These are phyloP conservation scores for Heterodera filipjevi DNA, from an alignment of 2,888 invertebrate species.

Conservation along the genomic window DNA sequence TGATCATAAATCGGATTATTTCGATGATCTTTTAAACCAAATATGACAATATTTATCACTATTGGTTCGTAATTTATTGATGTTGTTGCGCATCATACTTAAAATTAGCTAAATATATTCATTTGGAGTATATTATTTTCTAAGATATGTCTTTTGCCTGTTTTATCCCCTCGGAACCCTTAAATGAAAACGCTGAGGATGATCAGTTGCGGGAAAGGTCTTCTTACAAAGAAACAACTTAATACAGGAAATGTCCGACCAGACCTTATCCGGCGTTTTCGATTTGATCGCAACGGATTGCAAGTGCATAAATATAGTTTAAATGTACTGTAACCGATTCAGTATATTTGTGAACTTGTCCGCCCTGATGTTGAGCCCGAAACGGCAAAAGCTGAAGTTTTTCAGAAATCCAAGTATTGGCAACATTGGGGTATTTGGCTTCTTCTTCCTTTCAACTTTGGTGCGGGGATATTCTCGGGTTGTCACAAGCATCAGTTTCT, in stretches of 20 bases:
- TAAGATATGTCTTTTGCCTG: neutral
- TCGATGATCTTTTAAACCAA: too few relatives aligned
- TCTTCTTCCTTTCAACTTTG: conserved; percentile 10
- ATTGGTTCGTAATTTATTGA: too few relatives aligned
- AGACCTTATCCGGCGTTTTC: neutral
- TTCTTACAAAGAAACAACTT: neutral
- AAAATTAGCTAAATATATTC: too few relatives aligned
- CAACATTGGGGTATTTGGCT: conserved; percentile 10
- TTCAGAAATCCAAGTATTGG: neutral
- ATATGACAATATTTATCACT: too few relatives aligned
- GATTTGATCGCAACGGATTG: conserved; percentile 9
- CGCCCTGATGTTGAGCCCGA: neutral
- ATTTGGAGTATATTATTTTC: too few relatives aligned
- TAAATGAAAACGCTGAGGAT: neutral
- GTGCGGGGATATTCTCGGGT: conserved; percentile 13
- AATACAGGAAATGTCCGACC: neutral
- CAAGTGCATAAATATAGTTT: neutral
- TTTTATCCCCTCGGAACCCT: neutral
- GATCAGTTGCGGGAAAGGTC: neutral
- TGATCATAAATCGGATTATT: too few relatives aligned
- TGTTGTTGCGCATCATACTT: too few relatives aligned
- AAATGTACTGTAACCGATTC: neutral
- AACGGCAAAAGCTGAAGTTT: neutral
- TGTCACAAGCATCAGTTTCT: conserved; percentile 10
- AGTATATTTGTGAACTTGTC: conserved; percentile 20